Conservation (phyloP, 1,140 invertebrate species). For the Tetranychus cinnabarinus region DNA sequence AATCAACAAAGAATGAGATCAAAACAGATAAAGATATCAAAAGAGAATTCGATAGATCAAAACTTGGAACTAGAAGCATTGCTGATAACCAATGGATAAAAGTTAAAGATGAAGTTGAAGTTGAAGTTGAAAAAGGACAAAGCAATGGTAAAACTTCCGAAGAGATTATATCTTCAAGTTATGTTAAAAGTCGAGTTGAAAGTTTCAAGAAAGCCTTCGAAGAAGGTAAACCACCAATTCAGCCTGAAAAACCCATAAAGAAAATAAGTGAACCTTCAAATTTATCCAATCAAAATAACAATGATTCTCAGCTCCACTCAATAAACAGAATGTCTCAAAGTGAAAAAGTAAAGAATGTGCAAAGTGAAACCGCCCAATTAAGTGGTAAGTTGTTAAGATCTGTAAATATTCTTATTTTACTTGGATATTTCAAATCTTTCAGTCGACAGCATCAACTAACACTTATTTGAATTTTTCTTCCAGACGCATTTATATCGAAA, state of each 20-base stretch:
- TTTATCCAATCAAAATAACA: background rate
- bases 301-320: background rate
- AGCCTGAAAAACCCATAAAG: background rate
- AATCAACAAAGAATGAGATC: background rate
- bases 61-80: background rate
- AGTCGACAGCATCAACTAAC: no score
- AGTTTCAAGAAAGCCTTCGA: background rate
- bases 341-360: background rate
- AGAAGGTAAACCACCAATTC: background rate
- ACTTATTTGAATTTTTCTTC: no score
- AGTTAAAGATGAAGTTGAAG: background rate
- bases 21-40: background rate
- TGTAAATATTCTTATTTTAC: no score
- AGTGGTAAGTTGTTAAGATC: no score
- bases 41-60: background rate
- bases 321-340: background rate
- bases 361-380: background rate
- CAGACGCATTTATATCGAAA: no score
- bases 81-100: background rate
- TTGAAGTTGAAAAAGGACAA: background rate
- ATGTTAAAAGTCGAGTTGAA: background rate
- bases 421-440: no score
- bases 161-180: background rate
- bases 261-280: background rate
- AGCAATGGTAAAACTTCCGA: background rate